These are phyloP conservation scores for Steromphala cineraria DNA, from an alignment of 2,888 invertebrate species.

Conservation along the genomic window DNA sequence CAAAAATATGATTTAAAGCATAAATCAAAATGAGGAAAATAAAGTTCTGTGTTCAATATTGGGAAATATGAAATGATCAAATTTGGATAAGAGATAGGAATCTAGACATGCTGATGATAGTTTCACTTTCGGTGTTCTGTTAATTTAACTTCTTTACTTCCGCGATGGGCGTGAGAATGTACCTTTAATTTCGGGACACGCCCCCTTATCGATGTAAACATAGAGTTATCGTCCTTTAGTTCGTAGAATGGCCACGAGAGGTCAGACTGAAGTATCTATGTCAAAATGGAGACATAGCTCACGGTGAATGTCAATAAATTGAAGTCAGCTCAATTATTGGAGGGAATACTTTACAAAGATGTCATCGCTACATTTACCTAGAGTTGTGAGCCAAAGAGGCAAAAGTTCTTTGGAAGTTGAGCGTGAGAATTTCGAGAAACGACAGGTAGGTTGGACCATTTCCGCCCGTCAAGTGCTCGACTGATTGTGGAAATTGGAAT, in stretches of 20 bases:
- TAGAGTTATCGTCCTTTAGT: slow-evolving; percentile 4
- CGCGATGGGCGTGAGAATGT: too few species aligned
- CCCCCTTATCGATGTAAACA: slow-evolving; percentile 1
- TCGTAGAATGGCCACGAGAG: neutral
- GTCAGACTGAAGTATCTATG: neutral
- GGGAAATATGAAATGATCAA: too few species aligned
- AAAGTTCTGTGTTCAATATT: too few species aligned
- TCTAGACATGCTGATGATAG: too few species aligned
- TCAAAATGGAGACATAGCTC: slow-evolving; percentile 8
- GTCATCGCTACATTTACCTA: slow-evolving; percentile 67
- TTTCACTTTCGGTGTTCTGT: too few species aligned
- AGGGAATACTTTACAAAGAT: slow-evolving; percentile 36
- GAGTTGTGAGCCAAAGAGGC: slow-evolving; percentile 65
- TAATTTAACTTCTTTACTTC: too few species aligned
- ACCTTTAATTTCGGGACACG: neutral
- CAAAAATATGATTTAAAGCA: too few species aligned
- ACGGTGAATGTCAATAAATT: slow-evolving; percentile 19
- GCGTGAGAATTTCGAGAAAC: slow-evolving; percentile 87
- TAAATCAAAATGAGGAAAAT: too few species aligned
- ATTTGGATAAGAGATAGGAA: too few species aligned
- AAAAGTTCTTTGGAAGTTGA: slow-evolving; percentile 76
- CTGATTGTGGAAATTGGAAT: neutral
- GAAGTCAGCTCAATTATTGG: neutral
- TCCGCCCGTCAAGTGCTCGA: neutral
- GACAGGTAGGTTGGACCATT: slow-evolving; percentile 55